phyloP scores from a whole-genome alignment of 2,888 invertebrate species.

The Polydrusus tereticollis region DNA sequence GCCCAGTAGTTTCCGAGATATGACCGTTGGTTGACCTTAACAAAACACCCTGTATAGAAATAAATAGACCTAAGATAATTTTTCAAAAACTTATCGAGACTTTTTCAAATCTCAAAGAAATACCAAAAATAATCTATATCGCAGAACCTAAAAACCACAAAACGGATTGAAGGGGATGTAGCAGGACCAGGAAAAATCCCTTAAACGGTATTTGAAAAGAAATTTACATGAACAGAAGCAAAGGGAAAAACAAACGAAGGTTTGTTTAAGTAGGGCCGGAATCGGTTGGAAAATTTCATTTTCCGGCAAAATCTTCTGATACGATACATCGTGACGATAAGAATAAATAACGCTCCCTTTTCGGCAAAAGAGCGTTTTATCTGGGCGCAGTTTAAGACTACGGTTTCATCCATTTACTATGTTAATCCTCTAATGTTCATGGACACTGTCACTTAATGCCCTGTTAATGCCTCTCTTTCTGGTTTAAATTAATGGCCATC shows the following conservation, averaged over 20 bases:
- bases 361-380: conserved; percentile 59
- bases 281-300: conserved; percentile 58
- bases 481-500: conserved; percentile 61
- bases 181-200: conserved; percentile 29
- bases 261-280: conserved; percentile 36
- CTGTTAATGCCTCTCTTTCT: conserved; percentile 60
- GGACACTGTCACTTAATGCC: conserved; percentile 65
- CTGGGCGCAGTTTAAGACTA: conserved; percentile 61
- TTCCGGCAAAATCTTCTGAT: conserved; percentile 61
- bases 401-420: conserved; percentile 65
- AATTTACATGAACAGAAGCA: conserved; percentile 43
- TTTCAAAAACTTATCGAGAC: background rate
- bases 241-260: conserved; percentile 44
- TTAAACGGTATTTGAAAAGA: conserved; percentile 35
- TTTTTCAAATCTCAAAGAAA: background rate
- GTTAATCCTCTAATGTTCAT: conserved; percentile 65
- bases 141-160: conserved; percentile 13
- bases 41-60: too few relatives aligned
- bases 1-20: too few relatives aligned
- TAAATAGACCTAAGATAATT: too few relatives aligned
- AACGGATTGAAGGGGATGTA: conserved; percentile 5
- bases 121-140: background rate
- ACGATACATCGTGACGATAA: conserved; percentile 64
- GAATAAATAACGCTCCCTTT: conserved; percentile 65
- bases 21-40: too few relatives aligned